Evolutionary conservation across 2,113 vertebrate species (phyloP).

Genomic region (Paracanthobrama guichenoti): DNA sequence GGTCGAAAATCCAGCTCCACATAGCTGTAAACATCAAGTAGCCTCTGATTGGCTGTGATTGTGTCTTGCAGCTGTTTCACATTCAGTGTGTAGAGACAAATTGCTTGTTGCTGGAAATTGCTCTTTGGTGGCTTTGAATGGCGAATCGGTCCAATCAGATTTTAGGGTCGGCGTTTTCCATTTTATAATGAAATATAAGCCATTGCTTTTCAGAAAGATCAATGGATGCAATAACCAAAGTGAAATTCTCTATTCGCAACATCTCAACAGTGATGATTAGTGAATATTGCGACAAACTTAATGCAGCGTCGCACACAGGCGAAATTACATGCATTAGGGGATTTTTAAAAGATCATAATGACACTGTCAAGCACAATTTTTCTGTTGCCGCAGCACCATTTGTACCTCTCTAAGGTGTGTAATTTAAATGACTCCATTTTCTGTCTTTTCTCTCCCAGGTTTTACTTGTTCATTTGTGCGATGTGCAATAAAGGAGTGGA

Average conservation of each 20-base stretch:
- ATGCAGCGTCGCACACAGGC: neutral
- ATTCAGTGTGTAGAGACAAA: neutral
- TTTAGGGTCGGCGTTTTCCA: neutral
- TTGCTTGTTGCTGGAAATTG: neutral
- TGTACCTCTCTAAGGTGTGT: conserved; percentile 7
- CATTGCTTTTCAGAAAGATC: conserved; percentile 16
- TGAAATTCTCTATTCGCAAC: conserved; percentile 30
- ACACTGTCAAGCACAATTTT: conserved; percentile 10
- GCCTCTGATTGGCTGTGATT: neutral
- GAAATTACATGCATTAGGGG: conserved; percentile 22
- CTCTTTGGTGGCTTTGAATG: neutral
- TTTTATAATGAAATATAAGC: conserved; percentile 8
- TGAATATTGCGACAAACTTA: conserved; percentile 17
- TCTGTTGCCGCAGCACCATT: conserved; percentile 7
- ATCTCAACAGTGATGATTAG: conserved; percentile 13
- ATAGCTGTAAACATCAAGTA: neutral
- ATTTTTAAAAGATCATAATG: conserved; percentile 35
- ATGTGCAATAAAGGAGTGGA: conserved; percentile 93
- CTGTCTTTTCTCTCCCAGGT: conserved; percentile 71
- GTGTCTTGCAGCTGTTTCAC: neutral
- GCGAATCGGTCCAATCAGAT: neutral
- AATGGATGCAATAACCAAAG: conserved; percentile 1
- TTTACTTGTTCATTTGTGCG: conserved; percentile 91
- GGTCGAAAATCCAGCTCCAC: neutral
- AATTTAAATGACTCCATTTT: conserved; percentile 37